These are phyloP conservation scores for Isurus oxyrinchus DNA, from an alignment of 2,113 vertebrate genomes.

Conservation along the genomic window DNA sequence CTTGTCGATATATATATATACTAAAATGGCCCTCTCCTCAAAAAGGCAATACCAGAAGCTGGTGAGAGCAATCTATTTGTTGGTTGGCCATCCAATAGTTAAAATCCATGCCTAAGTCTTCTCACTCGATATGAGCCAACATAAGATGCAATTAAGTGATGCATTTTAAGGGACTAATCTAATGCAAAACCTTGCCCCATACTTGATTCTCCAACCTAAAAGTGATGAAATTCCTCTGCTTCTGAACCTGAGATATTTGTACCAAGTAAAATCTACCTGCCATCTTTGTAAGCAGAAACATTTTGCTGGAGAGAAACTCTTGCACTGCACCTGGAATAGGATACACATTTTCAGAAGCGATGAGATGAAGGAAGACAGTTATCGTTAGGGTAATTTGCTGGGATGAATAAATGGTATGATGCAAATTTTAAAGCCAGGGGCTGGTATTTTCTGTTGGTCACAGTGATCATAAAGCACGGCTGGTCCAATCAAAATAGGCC, in stretches of 20 bases:
- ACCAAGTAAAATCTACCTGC: neutral
- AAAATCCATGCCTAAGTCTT: neutral
- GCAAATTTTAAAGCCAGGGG: neutral
- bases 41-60: neutral
- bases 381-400: neutral
- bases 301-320: neutral
- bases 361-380: neutral
- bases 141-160: neutral
- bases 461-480: neutral
- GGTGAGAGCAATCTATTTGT: neutral
- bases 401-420: neutral
- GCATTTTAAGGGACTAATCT: neutral
- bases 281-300: neutral
- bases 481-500: neutral
- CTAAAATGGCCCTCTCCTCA: neutral
- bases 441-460: neutral
- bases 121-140: neutral
- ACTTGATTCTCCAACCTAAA: neutral
- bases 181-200: neutral
- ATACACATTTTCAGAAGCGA: neutral
- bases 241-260: neutral
- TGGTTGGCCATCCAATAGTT: neutral
- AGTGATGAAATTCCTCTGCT: neutral
- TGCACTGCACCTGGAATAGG: neutral
- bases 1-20: neutral